These are phyloP conservation scores for Tiliacea aurago DNA, from an alignment of 2,888 invertebrate genomes.

Conservation along the genomic window DNA sequence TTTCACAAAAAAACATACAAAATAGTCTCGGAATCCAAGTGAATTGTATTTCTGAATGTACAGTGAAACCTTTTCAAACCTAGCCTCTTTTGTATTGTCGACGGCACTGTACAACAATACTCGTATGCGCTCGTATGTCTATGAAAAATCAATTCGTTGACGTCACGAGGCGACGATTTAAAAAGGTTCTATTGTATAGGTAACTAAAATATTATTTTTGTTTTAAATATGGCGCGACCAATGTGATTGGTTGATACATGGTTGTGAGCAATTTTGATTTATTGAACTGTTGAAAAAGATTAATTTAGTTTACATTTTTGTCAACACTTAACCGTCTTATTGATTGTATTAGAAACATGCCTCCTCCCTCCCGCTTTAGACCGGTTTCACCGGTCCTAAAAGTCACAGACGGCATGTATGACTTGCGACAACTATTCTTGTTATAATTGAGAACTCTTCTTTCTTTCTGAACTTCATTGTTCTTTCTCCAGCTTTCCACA, in stretches of 20 bases:
- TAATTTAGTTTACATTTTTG: not conserved
- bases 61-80: constrained; percentile 51
- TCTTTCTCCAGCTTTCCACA: not conserved
- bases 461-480: not conserved
- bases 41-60: constrained; percentile 36
- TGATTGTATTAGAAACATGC: not conserved
- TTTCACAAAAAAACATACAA: constrained; percentile 13
- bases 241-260: constrained; percentile 12
- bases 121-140: not conserved
- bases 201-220: constrained; percentile 17
- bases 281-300: constrained; percentile 7
- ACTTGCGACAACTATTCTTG: not conserved
- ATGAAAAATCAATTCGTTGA: constrained; percentile 54
- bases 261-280: constrained; percentile 9
- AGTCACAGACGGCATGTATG: not conserved
- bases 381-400: not conserved
- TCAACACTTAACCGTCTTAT: too few relatives aligned
- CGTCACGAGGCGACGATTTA: constrained; percentile 42
- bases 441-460: not conserved
- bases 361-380: not conserved
- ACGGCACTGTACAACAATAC: constrained; percentile 33
- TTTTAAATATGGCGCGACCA: constrained; percentile 21
- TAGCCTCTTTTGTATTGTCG: constrained; percentile 44
- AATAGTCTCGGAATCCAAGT: constrained; percentile 17
- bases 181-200: constrained; percentile 39